Percentiles rank a stretch among this genome's conserved stretches.
phyloP scores from a whole-genome alignment of 2,113 vertebrate genomes.

The Tauraco erythrolophus region DNA sequence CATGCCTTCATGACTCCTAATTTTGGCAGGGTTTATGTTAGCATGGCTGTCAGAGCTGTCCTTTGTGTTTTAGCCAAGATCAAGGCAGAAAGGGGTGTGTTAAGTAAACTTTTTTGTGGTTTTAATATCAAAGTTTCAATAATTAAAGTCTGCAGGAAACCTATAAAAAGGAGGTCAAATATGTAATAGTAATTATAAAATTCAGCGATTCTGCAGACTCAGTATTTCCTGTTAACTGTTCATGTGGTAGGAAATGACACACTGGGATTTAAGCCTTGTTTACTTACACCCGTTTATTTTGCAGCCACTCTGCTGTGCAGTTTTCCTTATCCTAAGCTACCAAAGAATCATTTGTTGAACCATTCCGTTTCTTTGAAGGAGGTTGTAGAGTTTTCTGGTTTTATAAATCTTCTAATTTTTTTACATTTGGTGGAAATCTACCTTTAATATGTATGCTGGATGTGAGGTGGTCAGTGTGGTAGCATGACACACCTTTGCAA shows the following conservation, averaged over 20 bases:
- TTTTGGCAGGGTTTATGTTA: slow-evolving; percentile 5
- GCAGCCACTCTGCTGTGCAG: background rate
- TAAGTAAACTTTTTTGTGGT: background rate
- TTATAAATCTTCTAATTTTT: background rate
- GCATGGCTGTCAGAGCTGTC: background rate
- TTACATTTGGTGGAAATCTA: background rate
- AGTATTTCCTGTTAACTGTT: slow-evolving; percentile 22
- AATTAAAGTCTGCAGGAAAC: slow-evolving; percentile 37
- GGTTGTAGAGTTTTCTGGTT: background rate
- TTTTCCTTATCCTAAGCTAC: background rate
- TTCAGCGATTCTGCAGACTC: background rate
- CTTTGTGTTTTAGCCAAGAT: slow-evolving; percentile 8
- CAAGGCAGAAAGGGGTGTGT: background rate
- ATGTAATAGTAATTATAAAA: slow-evolving; percentile 23
- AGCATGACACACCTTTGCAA: background rate
- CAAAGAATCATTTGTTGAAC: background rate
- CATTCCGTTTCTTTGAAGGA: background rate
- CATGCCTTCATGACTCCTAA: background rate
- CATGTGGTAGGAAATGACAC: background rate
- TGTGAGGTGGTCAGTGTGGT: background rate
- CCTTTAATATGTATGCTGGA: background rate
- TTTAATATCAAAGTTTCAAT: slow-evolving; percentile 5
- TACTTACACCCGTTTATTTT: slow-evolving; percentile 11
- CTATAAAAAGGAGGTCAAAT: slow-evolving; percentile 18
- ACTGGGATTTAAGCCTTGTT: background rate